phyloP scores from a whole-genome alignment of 1,140 invertebrate genomes.

The Pissodes strobi region DNA sequence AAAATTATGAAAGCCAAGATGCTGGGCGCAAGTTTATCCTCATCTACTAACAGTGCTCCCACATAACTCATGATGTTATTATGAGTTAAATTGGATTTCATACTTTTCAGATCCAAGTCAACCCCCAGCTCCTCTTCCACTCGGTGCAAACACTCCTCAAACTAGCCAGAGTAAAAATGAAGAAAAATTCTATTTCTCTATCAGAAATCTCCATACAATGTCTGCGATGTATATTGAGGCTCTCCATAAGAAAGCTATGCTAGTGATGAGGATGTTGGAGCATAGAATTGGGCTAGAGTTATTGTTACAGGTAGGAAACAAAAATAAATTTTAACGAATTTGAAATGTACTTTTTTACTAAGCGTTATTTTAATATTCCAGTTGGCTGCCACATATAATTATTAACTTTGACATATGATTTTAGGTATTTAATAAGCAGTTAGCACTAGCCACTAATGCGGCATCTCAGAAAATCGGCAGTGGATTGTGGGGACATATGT shows the following conservation, averaged over 20 bases:
- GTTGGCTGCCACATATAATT: no score
- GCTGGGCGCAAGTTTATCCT: no score
- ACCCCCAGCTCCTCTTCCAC: slow-evolving; percentile 69
- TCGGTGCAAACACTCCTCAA: slow-evolving; percentile 63
- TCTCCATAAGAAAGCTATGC: slow-evolving; percentile 89
- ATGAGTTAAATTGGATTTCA: no score
- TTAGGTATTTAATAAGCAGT: slow-evolving; percentile 93
- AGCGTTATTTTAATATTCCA: no score
- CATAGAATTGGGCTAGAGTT: slow-evolving; percentile 93
- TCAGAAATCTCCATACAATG: slow-evolving; percentile 87
- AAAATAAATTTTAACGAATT: no score
- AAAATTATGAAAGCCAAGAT: no score
- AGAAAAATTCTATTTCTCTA: slow-evolving; percentile 85
- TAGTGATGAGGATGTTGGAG: slow-evolving; percentile 96
- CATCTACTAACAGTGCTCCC: no score
- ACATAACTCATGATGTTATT: no score
- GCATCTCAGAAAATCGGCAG: slow-evolving; percentile 82
- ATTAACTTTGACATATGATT: no score
- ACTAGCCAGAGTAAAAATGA: slow-evolving; percentile 63
- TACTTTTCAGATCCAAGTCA: slow-evolving; percentile 91
- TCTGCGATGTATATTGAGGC: slow-evolving; percentile 91
- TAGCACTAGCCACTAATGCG: slow-evolving; percentile 89
- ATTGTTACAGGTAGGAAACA: slow-evolving; percentile 81
- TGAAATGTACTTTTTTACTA: no score
- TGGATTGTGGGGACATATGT: slow-evolving; percentile 87